phyloP scores from a whole-genome alignment of 1,140 invertebrate genomes.

The Homarus americanus region DNA sequence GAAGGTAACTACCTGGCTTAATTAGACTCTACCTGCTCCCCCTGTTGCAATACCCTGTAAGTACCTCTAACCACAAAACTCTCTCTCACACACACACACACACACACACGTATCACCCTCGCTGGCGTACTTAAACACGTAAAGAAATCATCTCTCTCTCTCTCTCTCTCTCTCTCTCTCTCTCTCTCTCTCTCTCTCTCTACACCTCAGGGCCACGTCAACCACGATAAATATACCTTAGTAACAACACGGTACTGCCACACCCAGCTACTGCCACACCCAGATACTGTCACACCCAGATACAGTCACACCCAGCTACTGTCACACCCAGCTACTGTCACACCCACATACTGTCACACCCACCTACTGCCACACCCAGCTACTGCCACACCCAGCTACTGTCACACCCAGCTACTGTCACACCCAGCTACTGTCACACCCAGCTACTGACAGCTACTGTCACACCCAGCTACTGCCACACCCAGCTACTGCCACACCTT shows the following conservation, averaged over 20 bases:
- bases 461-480: not conserved
- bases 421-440: not conserved
- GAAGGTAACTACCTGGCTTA: too few relatives aligned
- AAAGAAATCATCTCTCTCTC: too few relatives aligned
- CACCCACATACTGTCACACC: not conserved
- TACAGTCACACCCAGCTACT: not conserved
- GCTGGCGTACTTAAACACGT: too few relatives aligned
- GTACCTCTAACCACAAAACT: too few relatives aligned
- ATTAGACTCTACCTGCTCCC: too few relatives aligned
- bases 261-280: not conserved
- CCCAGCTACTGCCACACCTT: not conserved
- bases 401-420: not conserved
- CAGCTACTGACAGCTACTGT: not conserved
- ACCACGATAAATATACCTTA: too few relatives aligned
- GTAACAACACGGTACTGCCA: not conserved
- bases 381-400: not conserved
- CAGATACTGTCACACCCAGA: not conserved
- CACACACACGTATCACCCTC: too few relatives aligned
- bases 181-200: too few relatives aligned
- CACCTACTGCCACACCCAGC: not conserved
- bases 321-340: not conserved
- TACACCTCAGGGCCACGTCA: too few relatives aligned
- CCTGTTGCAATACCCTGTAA: too few relatives aligned
- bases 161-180: too few relatives aligned
- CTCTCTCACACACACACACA: too few relatives aligned